phyloP scores from a whole-genome alignment of 2,888 invertebrate species.

The Onchidella celtica region DNA sequence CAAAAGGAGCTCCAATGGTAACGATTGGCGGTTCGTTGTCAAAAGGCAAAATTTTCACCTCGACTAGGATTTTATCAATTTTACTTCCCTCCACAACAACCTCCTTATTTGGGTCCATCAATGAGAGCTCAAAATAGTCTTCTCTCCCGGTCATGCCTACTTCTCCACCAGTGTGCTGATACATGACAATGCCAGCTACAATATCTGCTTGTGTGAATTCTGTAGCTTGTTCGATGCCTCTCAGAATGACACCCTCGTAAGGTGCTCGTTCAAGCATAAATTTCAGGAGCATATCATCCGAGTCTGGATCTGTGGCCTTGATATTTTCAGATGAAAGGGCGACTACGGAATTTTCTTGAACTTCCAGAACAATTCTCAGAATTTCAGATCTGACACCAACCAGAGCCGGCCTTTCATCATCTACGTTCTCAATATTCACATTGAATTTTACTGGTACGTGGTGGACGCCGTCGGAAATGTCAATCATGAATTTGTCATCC shows the following conservation, averaged over 20 bases:
- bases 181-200: slow-evolving; percentile 65
- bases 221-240: slow-evolving; percentile 62
- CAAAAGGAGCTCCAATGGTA: slow-evolving; percentile 62
- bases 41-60: slow-evolving; percentile 73
- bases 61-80: slow-evolving; percentile 68
- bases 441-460: slow-evolving; percentile 73
- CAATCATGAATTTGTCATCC: slow-evolving; percentile 74
- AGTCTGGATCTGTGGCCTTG: slow-evolving; percentile 72
- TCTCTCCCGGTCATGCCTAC: slow-evolving; percentile 66
- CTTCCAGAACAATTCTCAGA: slow-evolving; percentile 67
- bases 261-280: slow-evolving; percentile 72
- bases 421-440: slow-evolving; percentile 71
- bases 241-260: slow-evolving; percentile 66
- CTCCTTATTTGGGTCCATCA: slow-evolving; percentile 71
- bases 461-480: slow-evolving; percentile 79
- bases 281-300: slow-evolving; percentile 69
- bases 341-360: slow-evolving; percentile 69
- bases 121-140: slow-evolving; percentile 74
- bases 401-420: slow-evolving; percentile 73
- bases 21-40: slow-evolving; percentile 76
- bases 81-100: slow-evolving; percentile 69
- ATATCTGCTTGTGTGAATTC: slow-evolving; percentile 77
- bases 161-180: slow-evolving; percentile 76
- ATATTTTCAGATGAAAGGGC: slow-evolving; percentile 65
- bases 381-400: slow-evolving; percentile 63